Conservation (phyloP, 2,797 vertebrate species). For the Anguilla megastoma region DNA sequence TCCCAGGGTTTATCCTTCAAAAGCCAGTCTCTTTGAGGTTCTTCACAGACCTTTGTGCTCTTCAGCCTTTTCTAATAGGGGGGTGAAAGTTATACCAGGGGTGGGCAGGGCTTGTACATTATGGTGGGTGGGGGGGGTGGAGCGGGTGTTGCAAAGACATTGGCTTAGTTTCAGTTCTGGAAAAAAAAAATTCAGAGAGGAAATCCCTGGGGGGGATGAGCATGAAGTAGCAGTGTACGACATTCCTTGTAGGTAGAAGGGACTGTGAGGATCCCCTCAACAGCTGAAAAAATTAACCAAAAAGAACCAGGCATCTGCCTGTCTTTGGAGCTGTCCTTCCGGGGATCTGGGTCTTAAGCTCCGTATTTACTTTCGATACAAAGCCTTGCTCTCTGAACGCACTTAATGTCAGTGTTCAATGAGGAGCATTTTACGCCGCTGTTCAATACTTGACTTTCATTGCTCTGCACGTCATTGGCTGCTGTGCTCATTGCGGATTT, state of each 20-base stretch:
- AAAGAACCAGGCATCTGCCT: slow-evolving; percentile 25
- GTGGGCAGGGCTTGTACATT: slow-evolving; percentile 33
- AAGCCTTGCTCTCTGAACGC: slow-evolving; percentile 11
- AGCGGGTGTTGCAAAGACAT: slow-evolving; percentile 9
- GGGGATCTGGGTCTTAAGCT: not conserved
- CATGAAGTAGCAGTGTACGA: slow-evolving; percentile 10
- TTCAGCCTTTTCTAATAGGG: slow-evolving; percentile 39
- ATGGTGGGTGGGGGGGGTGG: not conserved
- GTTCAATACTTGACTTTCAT: not conserved
- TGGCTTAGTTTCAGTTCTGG: slow-evolving; percentile 36
- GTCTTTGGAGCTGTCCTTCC: slow-evolving; percentile 23
- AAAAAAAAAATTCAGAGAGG: slow-evolving; percentile 31
- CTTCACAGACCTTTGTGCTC: slow-evolving; percentile 44
- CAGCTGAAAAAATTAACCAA: slow-evolving; percentile 22
- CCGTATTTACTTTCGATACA: slow-evolving; percentile 14
- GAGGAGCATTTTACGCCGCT: not conserved
- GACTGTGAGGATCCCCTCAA: slow-evolving; percentile 15
- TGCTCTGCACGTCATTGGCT: slow-evolving; percentile 1
- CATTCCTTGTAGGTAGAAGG: slow-evolving; percentile 22
- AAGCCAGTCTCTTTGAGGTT: slow-evolving; percentile 66
- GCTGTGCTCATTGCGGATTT: not conserved
- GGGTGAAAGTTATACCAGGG: slow-evolving; percentile 40
- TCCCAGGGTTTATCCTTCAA: slow-evolving; percentile 80
- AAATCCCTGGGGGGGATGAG: slow-evolving; percentile 21
- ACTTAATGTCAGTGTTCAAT: not conserved